Percentiles rank a stretch among this genome's conserved stretches.
These are phyloP conservation scores for Agrotis segetum DNA, from an alignment of 2,888 invertebrate species.

Conservation along the genomic window DNA sequence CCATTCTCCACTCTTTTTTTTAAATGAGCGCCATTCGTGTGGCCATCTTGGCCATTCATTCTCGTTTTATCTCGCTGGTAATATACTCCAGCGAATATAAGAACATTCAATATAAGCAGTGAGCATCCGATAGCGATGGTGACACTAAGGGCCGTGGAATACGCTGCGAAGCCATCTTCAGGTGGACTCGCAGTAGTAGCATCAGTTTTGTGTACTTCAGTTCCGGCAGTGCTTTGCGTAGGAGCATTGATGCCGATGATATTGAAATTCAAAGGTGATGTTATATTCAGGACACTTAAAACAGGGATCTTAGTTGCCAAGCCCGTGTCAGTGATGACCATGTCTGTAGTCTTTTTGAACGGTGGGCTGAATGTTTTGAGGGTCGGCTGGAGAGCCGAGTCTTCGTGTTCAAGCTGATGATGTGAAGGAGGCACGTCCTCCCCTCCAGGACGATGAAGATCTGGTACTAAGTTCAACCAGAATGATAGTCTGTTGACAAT, in stretches of 20 bases:
- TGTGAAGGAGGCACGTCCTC: constrained; percentile 96
- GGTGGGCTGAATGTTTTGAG: constrained; percentile 90
- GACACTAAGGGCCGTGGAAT: constrained; percentile 97
- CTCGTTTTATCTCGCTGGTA: constrained; percentile 97
- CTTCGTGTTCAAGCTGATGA: constrained; percentile 95
- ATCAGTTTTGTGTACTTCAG: constrained; percentile 83
- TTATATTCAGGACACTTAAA: constrained; percentile 83
- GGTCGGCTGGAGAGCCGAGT: constrained; percentile 90
- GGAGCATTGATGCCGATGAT: constrained; percentile 82
- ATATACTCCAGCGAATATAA: constrained; percentile 98
- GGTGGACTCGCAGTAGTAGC: constrained; percentile 91
- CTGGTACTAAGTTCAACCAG: constrained; percentile 98
- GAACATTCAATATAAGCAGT: constrained; percentile 96
- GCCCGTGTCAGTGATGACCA: constrained; percentile 83
- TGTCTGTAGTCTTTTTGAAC: constrained; percentile 91
- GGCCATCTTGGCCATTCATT: constrained; percentile 91
- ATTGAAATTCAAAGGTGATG: constrained; percentile 85
- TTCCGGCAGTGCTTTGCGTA: constrained; percentile 76
- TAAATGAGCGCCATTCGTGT: constrained; percentile 88
- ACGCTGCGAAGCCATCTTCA: constrained; percentile 97
- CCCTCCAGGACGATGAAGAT: constrained; percentile 96
- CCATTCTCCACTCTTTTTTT: constrained; percentile 96
- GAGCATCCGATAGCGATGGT: constrained; percentile 99
- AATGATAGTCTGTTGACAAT: constrained; percentile 94
- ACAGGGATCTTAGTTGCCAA: constrained; percentile 84